phyloP scores from a whole-genome alignment of 1,140 invertebrate genomes.

The Melitaea cinxia region DNA sequence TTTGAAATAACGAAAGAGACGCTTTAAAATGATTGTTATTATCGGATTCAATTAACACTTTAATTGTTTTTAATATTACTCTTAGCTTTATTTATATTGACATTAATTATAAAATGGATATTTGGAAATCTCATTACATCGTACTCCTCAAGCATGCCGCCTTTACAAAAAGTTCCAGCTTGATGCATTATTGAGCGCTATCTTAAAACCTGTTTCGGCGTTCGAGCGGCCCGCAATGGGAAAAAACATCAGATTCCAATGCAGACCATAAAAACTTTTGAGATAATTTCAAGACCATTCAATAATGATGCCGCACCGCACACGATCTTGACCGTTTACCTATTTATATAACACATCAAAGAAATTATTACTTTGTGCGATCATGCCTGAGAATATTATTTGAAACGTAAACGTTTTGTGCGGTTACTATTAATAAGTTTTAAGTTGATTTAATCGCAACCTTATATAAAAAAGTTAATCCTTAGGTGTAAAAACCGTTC shows the following conservation, averaged over 20 bases:
- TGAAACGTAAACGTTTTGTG: not conserved
- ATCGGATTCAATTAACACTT: too few relatives aligned
- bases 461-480: too few relatives aligned
- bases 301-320: conserved; percentile 55
- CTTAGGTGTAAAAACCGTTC: too few relatives aligned
- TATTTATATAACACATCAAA: conserved; percentile 57
- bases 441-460: too few relatives aligned
- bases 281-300: conserved; percentile 77
- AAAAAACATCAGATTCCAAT: conserved; percentile 80
- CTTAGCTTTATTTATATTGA: conserved; percentile 18
- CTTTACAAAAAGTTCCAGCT: conserved; percentile 72
- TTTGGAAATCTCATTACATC: conserved; percentile 72
- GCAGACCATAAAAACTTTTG: conserved; percentile 78
- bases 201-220: conserved; percentile 79
- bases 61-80: conserved; percentile 25
- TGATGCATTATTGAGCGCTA: conserved; percentile 79
- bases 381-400: conserved; percentile 4
- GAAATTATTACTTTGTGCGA: conserved; percentile 32
- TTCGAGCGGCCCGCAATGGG: conserved; percentile 70
- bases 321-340: conserved; percentile 56
- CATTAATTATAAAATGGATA: conserved; percentile 54
- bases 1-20: too few relatives aligned
- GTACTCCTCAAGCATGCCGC: conserved; percentile 68
- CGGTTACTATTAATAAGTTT: too few relatives aligned
- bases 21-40: too few relatives aligned